A percentile compares a stretch with the other conserved stretches of the same genome.
phyloP scores from a whole-genome alignment of 2,113 vertebrate species.

The Chionodraco myersi region DNA sequence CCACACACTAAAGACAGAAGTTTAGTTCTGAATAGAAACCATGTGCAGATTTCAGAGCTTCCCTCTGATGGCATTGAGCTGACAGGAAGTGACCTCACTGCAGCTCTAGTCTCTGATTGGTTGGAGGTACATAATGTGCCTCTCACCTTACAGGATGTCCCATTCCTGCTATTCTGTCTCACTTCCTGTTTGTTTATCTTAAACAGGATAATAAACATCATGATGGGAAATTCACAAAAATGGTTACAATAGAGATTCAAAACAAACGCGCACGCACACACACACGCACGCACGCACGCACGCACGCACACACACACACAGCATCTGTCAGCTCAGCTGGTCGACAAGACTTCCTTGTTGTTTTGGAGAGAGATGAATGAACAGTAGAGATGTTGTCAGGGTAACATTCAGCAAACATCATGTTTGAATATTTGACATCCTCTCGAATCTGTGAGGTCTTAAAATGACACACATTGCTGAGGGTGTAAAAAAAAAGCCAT shows the following conservation, averaged over 20 bases:
- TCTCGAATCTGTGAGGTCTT: background rate
- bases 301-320: background rate
- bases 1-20: background rate
- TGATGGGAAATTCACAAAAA: background rate
- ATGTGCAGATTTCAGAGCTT: constrained; percentile 7
- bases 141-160: constrained; percentile 36
- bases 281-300: background rate
- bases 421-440: background rate
- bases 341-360: constrained; percentile 40
- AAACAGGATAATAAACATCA: constrained; percentile 44
- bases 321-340: constrained; percentile 67
- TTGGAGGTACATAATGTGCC: background rate
- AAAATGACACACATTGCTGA: background rate
- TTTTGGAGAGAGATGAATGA: constrained; percentile 39
- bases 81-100: constrained; percentile 49
- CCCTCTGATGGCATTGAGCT: background rate
- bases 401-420: constrained; percentile 33
- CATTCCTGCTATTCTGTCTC: constrained; percentile 51
- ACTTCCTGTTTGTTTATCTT: constrained; percentile 50
- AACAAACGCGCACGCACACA: background rate
- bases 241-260: constrained; percentile 24
- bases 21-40: background rate
- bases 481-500: background rate
- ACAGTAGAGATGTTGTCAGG: constrained; percentile 37
- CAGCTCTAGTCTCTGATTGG: constrained; percentile 5